These are phyloP conservation scores for Lagorchestes hirsutus DNA, from an alignment of 2,797 vertebrate genomes.

Conservation along the genomic window DNA sequence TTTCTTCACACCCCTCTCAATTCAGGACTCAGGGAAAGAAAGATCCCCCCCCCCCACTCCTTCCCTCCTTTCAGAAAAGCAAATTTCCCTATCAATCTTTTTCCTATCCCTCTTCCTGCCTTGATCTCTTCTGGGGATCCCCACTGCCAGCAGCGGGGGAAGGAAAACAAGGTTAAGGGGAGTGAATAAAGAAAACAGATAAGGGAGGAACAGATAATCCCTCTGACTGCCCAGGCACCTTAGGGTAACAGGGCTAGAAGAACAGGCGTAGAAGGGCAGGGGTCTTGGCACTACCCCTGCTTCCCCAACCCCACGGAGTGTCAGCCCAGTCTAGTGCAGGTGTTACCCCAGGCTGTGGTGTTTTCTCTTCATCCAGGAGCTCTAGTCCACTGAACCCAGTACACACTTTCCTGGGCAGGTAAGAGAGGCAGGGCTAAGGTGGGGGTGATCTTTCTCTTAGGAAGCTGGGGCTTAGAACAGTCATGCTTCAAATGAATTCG, in stretches of 20 bases:
- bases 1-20: background rate
- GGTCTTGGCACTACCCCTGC: slow-evolving; percentile 55
- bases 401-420: background rate
- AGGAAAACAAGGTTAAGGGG: background rate
- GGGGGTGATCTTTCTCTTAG: background rate
- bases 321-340: slow-evolving; percentile 69
- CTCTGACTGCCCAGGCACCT: background rate
- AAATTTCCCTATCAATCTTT: slow-evolving; percentile 35
- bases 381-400: slow-evolving; percentile 41
- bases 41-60: background rate
- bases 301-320: background rate
- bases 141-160: background rate
- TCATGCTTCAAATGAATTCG: slow-evolving; percentile 45
- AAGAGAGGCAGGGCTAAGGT: background rate
- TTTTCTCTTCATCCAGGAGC: slow-evolving; percentile 19
- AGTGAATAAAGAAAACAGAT: slow-evolving; percentile 39
- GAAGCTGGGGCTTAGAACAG: background rate
- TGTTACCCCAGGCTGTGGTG: slow-evolving; percentile 29
- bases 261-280: slow-evolving; percentile 30
- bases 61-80: slow-evolving; percentile 43
- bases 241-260: background rate
- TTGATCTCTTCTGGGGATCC: slow-evolving; percentile 43
- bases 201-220: background rate
- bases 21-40: background rate
- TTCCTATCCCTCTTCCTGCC: background rate